Percentiles rank a stretch among this genome's conserved stretches.
Conservation (phyloP, 2,888 invertebrate species). For the Lycaena phlaeas region DNA sequence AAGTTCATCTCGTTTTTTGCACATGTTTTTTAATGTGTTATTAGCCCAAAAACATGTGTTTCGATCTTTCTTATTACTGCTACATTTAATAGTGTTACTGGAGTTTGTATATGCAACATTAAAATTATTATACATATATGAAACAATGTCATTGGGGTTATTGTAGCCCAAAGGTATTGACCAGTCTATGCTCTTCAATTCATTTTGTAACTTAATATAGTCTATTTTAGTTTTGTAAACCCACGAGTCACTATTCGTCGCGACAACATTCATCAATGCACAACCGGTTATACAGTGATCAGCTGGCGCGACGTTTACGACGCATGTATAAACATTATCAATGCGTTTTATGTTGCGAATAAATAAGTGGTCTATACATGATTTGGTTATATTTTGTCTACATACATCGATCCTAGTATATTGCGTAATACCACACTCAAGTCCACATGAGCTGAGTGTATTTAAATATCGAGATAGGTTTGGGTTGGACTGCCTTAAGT, state of each 20-base stretch:
- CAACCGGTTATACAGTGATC: neutral
- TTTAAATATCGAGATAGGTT: neutral
- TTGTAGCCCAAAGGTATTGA: neutral
- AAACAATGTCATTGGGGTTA: conserved; percentile 3
- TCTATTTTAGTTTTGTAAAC: neutral
- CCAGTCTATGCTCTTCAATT: neutral
- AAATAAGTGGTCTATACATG: neutral
- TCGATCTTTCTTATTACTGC: neutral
- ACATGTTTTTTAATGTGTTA: neutral
- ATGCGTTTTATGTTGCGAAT: neutral
- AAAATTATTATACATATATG: neutral
- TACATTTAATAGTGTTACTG: neutral
- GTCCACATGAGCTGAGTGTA: neutral
- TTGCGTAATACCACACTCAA: neutral
- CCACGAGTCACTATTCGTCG: neutral
- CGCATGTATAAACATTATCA: neutral
- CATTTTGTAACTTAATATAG: neutral
- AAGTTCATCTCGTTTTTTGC: neutral
- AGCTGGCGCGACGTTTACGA: neutral
- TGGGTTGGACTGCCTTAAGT: neutral
- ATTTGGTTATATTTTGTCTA: neutral
- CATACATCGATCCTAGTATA: neutral
- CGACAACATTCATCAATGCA: neutral
- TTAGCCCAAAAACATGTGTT: neutral
- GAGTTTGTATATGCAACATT: neutral